Evolutionary conservation across 2,888 invertebrate genomes (phyloP), one percentile per base, ranked within the genome.

Genomic region (Callyntrura sp.): DNA sequence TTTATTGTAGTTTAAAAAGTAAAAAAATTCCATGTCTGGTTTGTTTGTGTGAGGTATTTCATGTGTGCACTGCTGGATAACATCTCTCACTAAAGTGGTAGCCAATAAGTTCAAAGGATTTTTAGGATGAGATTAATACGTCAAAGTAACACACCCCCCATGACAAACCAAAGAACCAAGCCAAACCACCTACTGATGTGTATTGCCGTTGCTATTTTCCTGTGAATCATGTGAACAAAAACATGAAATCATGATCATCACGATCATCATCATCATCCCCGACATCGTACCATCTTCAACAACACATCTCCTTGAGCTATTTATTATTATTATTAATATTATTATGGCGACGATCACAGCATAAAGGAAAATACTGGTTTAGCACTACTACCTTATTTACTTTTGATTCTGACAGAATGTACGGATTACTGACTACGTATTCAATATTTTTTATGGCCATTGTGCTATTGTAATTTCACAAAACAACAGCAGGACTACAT

Each of bases 91-190:
- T 62, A 23, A 23, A 17, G 14, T 12, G 55, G 3, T 6, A 86
- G 23, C 86, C 86, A 86, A 86, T 86, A 14, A 23, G 55, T 9
- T 55, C n/a, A 48, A 79, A 28, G 68, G 68, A 55, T 68, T 78
- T 79, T 51, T 79, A 79, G 86, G 88, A 62, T 78, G 83, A 65
- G 78, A 70, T 70, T 78, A 57, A 9, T 57, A 89, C 89, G 89
- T 89, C 89, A 85, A 70, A 51, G 55, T 45, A 79, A 89, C 89
- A 89, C 89, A 89, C 89, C 89, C 89, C 84, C 51, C 25, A 43
- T 14, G 25, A 25, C 55, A 1, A 11, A 35, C 14, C 43, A 43
- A 17, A 2, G 11, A 11, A 35, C 14, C 43, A 43, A 17, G 0
- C 57, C 43, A 45, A 23, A n/a, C 60, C 12, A 17, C 8, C n/a